Conservation (phyloP, 2,113 vertebrate genomes). For the Festucalex cinctus region DNA sequence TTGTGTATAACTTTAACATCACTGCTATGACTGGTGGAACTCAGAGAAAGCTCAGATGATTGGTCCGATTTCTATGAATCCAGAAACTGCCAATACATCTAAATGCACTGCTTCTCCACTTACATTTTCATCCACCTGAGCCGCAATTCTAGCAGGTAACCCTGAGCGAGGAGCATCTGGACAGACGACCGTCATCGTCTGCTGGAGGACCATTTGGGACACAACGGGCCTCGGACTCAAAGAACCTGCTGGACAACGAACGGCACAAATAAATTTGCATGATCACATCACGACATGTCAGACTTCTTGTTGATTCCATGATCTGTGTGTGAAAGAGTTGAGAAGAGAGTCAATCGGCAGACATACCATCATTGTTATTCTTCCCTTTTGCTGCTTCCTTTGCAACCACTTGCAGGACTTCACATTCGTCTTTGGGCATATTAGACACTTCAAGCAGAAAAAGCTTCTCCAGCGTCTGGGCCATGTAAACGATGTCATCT, state of each 20-base stretch:
- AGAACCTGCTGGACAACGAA: constrained; percentile 35
- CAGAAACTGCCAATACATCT: too few relatives aligned
- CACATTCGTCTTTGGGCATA: constrained; percentile 83
- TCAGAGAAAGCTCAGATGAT: too few relatives aligned
- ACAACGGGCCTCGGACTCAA: constrained; percentile 57
- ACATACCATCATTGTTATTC: constrained; percentile 49
- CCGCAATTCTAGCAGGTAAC: constrained; percentile 48
- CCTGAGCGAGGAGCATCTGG: constrained; percentile 48
- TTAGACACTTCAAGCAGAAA: constrained; percentile 83
- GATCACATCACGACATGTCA: too few relatives aligned
- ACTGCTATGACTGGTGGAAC: too few relatives aligned
- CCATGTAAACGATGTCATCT: constrained; percentile 92
- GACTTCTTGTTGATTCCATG: neutral
- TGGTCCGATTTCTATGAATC: too few relatives aligned
- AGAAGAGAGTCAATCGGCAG: neutral
- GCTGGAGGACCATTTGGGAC: constrained; percentile 70
- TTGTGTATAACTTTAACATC: too few relatives aligned
- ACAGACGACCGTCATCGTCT: constrained; percentile 62
- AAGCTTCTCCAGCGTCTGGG: constrained; percentile 84
- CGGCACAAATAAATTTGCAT: neutral
- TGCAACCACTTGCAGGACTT: constrained; percentile 52
- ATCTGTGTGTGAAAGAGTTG: neutral
- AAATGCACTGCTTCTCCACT: neutral
- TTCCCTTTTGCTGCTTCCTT: constrained; percentile 74
- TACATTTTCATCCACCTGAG: constrained; percentile 47